A percentile compares a stretch with the other conserved stretches of the same genome.
Conservation (phyloP, 2,113 vertebrate genomes). For the Bubo bubo region DNA sequence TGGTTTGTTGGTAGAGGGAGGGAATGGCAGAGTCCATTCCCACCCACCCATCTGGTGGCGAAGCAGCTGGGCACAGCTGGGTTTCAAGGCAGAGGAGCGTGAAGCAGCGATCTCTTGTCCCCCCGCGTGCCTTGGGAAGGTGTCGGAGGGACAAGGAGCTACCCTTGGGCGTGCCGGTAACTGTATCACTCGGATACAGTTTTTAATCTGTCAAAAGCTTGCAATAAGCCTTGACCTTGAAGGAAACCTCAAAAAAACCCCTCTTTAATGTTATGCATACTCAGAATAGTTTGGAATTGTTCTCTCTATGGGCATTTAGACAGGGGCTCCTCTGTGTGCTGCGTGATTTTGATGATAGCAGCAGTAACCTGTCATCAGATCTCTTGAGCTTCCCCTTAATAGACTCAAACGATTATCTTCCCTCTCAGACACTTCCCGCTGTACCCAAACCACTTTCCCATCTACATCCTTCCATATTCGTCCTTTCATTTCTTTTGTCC, state of each 20-base stretch:
- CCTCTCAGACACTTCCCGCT: background rate
- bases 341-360: background rate
- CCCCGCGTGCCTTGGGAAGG: background rate
- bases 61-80: background rate
- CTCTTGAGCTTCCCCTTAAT: background rate
- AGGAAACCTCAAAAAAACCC: background rate
- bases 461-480: background rate
- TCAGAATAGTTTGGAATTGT: conserved; percentile 13
- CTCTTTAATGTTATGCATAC: background rate
- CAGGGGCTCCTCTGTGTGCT: background rate
- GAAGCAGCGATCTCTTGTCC: background rate
- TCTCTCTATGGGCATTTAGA: conserved; percentile 23
- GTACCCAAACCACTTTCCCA: background rate
- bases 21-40: background rate
- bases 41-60: background rate
- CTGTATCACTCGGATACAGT: background rate
- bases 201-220: background rate
- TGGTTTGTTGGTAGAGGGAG: background rate
- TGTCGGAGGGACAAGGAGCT: background rate
- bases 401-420: background rate
- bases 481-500: background rate
- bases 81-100: background rate
- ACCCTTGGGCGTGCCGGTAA: background rate
- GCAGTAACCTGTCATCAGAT: background rate
- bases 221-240: background rate